Evolutionary conservation across 2,888 invertebrate species (phyloP).

Genomic region (Pandemis cinnamomeana): DNA sequence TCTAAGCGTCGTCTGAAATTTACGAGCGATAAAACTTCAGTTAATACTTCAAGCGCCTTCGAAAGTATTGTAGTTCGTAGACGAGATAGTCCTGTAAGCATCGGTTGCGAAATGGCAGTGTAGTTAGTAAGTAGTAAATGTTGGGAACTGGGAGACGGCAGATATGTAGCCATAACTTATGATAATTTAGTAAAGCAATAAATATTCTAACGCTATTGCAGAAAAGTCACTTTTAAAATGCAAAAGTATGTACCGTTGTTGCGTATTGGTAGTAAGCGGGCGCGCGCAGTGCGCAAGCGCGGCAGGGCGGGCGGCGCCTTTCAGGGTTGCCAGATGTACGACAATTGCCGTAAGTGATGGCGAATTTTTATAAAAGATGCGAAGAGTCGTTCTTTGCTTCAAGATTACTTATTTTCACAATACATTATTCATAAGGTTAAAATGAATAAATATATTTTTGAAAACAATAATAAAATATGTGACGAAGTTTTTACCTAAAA

Average conservation of each 20-base stretch:
- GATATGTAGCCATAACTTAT: background rate
- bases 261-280: constrained; percentile 43
- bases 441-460: no score
- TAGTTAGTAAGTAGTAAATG: constrained; percentile 36
- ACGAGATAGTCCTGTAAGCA: constrained; percentile 31
- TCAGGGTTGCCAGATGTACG: constrained; percentile 29
- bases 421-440: no score
- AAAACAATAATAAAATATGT: no score
- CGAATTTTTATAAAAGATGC: background rate
- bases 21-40: constrained; percentile 29
- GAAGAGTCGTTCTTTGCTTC: background rate
- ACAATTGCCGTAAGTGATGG: background rate
- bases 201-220: background rate
- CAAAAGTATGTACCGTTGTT: background rate
- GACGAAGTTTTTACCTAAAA: no score
- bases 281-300: constrained; percentile 73
- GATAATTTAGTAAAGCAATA: background rate
- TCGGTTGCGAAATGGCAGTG: constrained; percentile 53
- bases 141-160: constrained; percentile 39
- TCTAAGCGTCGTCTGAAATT: constrained; percentile 10
- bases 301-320: constrained; percentile 53
- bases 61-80: constrained; percentile 21
- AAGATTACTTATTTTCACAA: background rate
- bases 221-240: background rate
- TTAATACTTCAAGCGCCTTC: constrained; percentile 30